phyloP scores from a whole-genome alignment of 2,888 invertebrate genomes.

The Acanthopleura granulata region DNA sequence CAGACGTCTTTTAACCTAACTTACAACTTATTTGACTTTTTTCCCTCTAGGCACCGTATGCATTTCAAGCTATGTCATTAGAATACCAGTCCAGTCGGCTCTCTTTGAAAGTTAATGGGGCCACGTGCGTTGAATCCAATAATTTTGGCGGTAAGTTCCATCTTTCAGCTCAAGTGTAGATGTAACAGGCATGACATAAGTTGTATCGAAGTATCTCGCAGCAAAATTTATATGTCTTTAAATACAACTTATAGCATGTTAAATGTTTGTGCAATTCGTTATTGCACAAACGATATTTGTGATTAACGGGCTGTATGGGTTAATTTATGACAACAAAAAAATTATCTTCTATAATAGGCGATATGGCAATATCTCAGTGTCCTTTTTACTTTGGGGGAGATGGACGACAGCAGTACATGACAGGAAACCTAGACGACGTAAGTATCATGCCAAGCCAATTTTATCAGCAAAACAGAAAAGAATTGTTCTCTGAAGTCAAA shows the following conservation, averaged over 20 bases:
- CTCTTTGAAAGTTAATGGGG: constrained; percentile 1
- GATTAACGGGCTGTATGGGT: not conserved
- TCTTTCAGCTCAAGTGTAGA: not conserved
- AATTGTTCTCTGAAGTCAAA: too few species aligned
- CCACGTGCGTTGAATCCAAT: not conserved
- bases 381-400: constrained; percentile 14
- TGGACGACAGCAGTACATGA: not conserved
- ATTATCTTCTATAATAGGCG: not conserved
- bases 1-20: too few species aligned
- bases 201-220: not conserved
- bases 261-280: too few species aligned
- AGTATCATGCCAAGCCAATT: not conserved
- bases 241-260: not conserved
- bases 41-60: not conserved
- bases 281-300: not conserved
- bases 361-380: constrained; percentile 3
- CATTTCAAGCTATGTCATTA: not conserved
- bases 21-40: too few species aligned
- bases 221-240: not conserved
- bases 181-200: too few species aligned
- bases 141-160: constrained; percentile 5
- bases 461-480: not conserved
- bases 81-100: constrained; percentile 12
- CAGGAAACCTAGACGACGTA: constrained; percentile 9
- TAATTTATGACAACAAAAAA: not conserved